Evolutionary conservation across 2,113 vertebrate species (phyloP).

Genomic region (Ictidomys tridecemlineatus): DNA sequence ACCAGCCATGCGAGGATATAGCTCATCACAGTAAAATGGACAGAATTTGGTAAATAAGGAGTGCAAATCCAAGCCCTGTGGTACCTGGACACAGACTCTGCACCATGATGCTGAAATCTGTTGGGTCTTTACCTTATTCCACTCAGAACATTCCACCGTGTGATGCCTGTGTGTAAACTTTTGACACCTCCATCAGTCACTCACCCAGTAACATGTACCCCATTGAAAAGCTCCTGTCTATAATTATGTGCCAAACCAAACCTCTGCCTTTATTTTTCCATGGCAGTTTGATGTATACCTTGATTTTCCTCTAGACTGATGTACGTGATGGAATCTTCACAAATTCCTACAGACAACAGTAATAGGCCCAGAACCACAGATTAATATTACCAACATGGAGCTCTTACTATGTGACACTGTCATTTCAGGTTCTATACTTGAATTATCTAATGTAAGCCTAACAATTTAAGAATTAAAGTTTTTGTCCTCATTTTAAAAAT

Average conservation of each 20-base stretch:
- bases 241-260: not conserved
- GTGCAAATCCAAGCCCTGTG: fast-evolving
- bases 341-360: not conserved
- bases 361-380: not conserved
- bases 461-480: not conserved
- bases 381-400: not conserved
- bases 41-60: not conserved
- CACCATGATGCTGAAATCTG: fast-evolving
- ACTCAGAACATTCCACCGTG: fast-evolving
- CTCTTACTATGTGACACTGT: not conserved
- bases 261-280: not conserved
- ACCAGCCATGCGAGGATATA: not conserved
- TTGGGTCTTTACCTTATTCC: too few relatives aligned
- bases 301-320: not conserved
- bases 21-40: not conserved
- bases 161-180: not conserved
- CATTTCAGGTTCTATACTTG: not conserved
- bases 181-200: not conserved
- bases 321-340: not conserved
- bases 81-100: too few relatives aligned
- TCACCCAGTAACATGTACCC: fast-evolving
- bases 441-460: not conserved
- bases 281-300: fast-evolving
- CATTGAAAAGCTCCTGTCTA: not conserved
- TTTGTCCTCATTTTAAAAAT: not conserved